Percentiles rank a stretch among this genome's conserved stretches.
Evolutionary conservation across 92 coral and sea anemone species (phyloP).

Genomic region (Virgularia gustaviana): DNA sequence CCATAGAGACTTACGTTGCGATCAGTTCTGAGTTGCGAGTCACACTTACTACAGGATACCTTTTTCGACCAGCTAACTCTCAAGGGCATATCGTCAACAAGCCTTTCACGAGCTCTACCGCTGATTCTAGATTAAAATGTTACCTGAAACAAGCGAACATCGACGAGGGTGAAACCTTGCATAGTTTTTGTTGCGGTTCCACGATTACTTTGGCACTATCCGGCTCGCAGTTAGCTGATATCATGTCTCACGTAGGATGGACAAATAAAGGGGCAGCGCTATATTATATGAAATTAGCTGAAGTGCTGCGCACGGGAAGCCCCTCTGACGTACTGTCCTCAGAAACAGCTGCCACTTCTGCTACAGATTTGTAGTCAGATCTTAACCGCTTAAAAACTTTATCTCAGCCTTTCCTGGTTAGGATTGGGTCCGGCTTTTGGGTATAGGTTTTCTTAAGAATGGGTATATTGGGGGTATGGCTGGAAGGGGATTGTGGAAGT

Average conservation of each 20-base stretch:
- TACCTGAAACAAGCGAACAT: conserved; percentile 47
- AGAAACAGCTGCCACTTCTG: background rate
- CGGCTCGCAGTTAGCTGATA: conserved; percentile 45
- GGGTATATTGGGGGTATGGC: conserved; percentile 16
- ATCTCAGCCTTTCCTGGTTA: conserved; percentile 3
- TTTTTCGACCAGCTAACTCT: conserved; percentile 48
- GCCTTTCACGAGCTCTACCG: conserved; percentile 52
- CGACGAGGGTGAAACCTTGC: no score
- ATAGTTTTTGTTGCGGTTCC: conserved; percentile 53
- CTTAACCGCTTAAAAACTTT: conserved; percentile 47
- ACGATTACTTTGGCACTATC: conserved; percentile 57
- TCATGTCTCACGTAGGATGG: conserved; percentile 69
- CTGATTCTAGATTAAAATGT: conserved; percentile 46
- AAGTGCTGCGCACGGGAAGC: conserved; percentile 35
- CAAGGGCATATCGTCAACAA: conserved; percentile 56
- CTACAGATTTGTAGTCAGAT: conserved; percentile 33
- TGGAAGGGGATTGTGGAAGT: conserved; percentile 36
- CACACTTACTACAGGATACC: conserved; percentile 47
- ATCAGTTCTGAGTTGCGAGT: conserved; percentile 47
- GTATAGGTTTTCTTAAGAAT: background rate
- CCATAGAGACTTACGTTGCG: conserved; percentile 58
- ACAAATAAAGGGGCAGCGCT: conserved; percentile 35
- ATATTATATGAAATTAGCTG: conserved; percentile 54
- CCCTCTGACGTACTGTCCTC: background rate
- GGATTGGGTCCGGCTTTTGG: conserved; percentile 26